Evolutionary conservation across 1,140 invertebrate species (phyloP).

Genomic region (Drosophila eugracilis): DNA sequence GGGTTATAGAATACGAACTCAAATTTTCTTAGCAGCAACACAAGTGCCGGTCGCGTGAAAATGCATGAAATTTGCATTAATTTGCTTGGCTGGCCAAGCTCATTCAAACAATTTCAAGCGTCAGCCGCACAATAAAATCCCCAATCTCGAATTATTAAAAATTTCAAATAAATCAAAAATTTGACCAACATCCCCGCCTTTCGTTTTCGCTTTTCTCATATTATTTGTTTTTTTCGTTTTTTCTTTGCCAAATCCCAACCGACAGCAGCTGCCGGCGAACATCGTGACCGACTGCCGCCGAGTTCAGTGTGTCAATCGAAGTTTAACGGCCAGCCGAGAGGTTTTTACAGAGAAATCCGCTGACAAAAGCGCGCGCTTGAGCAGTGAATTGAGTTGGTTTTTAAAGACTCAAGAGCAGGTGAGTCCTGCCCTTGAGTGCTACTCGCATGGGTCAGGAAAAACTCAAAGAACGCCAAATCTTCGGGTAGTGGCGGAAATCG

Average conservation of each 20-base stretch:
- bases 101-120: constrained; percentile 43
- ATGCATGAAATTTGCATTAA: constrained; percentile 74
- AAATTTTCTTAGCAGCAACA: not conserved
- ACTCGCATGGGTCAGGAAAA: not conserved
- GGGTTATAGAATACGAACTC: constrained; percentile 1
- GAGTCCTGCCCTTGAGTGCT: not conserved
- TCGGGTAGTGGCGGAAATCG: not conserved
- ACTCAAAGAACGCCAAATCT: not conserved
- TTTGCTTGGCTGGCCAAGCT: constrained; percentile 36
- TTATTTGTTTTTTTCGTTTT: too few relatives aligned
- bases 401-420: constrained; percentile 52
- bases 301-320: constrained; percentile 76
- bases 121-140: constrained; percentile 54
- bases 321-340: constrained; percentile 31
- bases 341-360: constrained; percentile 20
- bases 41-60: constrained; percentile 15
- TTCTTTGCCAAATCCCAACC: not conserved
- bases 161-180: constrained; percentile 76
- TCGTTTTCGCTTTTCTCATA: not conserved
- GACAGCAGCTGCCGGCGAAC: constrained; percentile 38
- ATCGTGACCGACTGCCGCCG: constrained; percentile 37
- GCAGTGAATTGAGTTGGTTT: constrained; percentile 40
- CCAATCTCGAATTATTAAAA: constrained; percentile 64
- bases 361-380: constrained; percentile 57
- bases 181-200: constrained; percentile 44